These are phyloP conservation scores for Drosophila burlai DNA, from an alignment of 1,140 invertebrate genomes.

Conservation along the genomic window DNA sequence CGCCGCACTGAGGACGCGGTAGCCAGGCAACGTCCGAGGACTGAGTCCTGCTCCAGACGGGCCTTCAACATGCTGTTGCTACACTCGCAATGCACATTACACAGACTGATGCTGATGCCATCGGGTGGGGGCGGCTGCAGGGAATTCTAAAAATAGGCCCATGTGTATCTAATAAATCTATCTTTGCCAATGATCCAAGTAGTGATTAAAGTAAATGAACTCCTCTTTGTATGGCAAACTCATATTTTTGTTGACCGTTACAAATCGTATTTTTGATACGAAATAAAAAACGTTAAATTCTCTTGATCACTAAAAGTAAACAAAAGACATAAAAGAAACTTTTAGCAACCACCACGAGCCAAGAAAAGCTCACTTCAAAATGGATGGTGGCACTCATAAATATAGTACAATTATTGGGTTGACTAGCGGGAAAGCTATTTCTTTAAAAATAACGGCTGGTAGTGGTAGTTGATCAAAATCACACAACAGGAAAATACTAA, in stretches of 20 bases:
- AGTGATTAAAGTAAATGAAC: background rate
- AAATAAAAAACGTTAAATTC: background rate
- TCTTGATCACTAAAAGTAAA: constrained; percentile 7
- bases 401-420: background rate
- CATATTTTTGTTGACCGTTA: background rate
- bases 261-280: background rate
- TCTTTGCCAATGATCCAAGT: background rate
- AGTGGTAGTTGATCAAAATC: background rate
- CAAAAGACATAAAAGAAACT: background rate
- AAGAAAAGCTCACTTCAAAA: background rate
- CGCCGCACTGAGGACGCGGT: constrained; percentile 88
- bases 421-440: background rate
- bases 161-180: background rate
- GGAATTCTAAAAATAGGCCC: constrained; percentile 16
- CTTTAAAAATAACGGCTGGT: background rate
- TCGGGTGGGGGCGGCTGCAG: background rate
- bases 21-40: constrained; percentile 90
- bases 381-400: background rate
- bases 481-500: background rate
- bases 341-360: constrained; percentile 4
- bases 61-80: constrained; percentile 69
- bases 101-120: background rate
- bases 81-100: constrained; percentile 27
- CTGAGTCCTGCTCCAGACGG: constrained; percentile 68
- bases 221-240: too few species aligned